A percentile compares a stretch with the other conserved stretches of the same genome.
phyloP scores from a whole-genome alignment of 2,113 vertebrate genomes.

The Paratilapia polleni region DNA sequence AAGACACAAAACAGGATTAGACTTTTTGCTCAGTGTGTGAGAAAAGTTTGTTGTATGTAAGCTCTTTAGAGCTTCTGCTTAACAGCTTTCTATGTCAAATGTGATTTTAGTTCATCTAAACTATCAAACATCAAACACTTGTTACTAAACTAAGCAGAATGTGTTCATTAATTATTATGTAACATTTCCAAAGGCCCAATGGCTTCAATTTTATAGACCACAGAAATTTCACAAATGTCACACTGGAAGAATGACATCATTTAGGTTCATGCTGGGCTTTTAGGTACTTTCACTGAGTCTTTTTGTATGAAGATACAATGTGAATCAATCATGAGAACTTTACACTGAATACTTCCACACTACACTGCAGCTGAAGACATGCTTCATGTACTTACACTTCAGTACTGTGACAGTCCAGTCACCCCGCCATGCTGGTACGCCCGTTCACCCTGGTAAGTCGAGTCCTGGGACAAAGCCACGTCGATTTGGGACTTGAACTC shows the following conservation, averaged over 20 bases:
- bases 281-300: neutral
- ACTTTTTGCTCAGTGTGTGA: neutral
- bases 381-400: slow-evolving; percentile 87
- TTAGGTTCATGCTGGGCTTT: neutral
- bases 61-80: neutral
- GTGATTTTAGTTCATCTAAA: neutral
- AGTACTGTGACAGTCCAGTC: slow-evolving; percentile 99
- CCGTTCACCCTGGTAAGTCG: slow-evolving; percentile 98
- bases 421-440: slow-evolving; percentile 98
- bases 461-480: slow-evolving; percentile 98
- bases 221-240: too few relatives aligned
- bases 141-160: neutral
- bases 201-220: too few relatives aligned
- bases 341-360: neutral
- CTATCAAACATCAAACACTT: neutral
- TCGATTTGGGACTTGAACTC: slow-evolving; percentile 99
- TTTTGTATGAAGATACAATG: neutral
- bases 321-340: neutral
- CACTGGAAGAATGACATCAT: too few relatives aligned
- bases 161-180: too few relatives aligned
- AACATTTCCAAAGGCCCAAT: neutral
- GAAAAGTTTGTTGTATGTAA: neutral
- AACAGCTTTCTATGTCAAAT: neutral
- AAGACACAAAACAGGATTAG: neutral
- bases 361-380: neutral